phyloP scores from a whole-genome alignment of 2,797 vertebrate genomes.

The Morus bassanus region DNA sequence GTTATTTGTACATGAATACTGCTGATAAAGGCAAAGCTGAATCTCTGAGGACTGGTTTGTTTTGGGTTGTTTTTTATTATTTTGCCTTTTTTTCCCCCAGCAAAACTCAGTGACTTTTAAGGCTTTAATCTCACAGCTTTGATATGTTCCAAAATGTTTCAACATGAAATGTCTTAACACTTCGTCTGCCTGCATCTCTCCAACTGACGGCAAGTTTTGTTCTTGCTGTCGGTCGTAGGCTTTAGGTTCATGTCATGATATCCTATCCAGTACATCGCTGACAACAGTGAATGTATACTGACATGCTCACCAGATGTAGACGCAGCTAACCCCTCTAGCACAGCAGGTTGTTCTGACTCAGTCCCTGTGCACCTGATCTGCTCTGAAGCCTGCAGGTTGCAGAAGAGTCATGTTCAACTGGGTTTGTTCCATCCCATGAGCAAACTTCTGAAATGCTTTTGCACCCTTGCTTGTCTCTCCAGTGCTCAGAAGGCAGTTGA shows the following conservation, averaged over 20 bases:
- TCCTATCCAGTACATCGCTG: accelerated
- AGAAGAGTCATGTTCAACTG: neutral
- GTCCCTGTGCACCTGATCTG: neutral
- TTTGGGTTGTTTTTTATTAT: neutral
- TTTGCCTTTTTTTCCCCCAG: no score
- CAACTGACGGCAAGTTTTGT: neutral
- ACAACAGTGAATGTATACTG: neutral
- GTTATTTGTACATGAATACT: neutral
- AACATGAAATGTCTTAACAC: neutral
- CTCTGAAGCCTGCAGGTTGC: neutral
- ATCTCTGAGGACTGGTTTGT: neutral
- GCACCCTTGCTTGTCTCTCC: neutral
- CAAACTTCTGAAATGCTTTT: neutral
- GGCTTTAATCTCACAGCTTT: neutral
- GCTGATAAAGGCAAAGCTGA: neutral
- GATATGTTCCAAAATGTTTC: neutral
- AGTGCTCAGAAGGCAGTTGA: neutral
- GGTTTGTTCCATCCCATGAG: neutral
- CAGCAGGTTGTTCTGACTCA: neutral
- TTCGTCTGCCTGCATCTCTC: neutral
- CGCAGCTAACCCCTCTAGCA: neutral
- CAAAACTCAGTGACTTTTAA: neutral
- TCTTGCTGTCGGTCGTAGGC: neutral
- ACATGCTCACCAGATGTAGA: accelerated
- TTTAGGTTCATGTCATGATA: neutral